A percentile compares a stretch with the other conserved stretches of the same genome.
phyloP scores from a whole-genome alignment of 2,797 vertebrate genomes.

The Diplodus sargus region DNA sequence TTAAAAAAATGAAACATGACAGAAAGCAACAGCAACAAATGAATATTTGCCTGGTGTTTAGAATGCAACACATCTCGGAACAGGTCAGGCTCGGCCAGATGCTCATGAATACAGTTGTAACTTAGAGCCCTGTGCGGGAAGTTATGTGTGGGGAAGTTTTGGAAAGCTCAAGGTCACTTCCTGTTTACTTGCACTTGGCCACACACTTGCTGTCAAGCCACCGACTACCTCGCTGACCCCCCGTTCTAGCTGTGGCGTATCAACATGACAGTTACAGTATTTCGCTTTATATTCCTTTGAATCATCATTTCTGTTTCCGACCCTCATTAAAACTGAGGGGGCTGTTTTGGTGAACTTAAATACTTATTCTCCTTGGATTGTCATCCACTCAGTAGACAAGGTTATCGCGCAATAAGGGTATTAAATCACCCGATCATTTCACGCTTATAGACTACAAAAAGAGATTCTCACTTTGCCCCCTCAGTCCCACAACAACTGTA shows the following conservation, averaged over 20 bases:
- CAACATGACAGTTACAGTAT: constrained; percentile 47
- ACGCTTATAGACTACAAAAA: background rate
- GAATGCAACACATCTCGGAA: constrained; percentile 61
- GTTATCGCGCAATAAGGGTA: constrained; percentile 12
- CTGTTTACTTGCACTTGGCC: constrained; percentile 66
- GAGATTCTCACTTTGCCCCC: background rate
- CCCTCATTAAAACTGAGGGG: constrained; percentile 25
- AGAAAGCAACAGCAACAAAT: constrained; percentile 53
- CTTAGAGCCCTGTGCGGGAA: constrained; percentile 44
- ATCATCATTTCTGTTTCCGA: constrained; percentile 42
- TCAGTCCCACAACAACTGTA: no score
- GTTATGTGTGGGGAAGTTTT: constrained; percentile 71
- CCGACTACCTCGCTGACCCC: constrained; percentile 45
- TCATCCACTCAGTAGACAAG: constrained; percentile 22
- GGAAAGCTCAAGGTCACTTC: constrained; percentile 80
- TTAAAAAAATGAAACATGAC: constrained; percentile 24
- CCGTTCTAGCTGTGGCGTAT: constrained; percentile 35
- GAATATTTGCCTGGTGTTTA: constrained; percentile 63
- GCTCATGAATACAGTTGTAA: constrained; percentile 84
- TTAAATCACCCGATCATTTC: constrained; percentile 14
- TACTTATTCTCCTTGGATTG: constrained; percentile 26
- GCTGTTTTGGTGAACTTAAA: constrained; percentile 10
- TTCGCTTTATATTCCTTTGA: constrained; percentile 53
- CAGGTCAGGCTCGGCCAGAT: constrained; percentile 79
- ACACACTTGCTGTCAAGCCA: constrained; percentile 64